Evolutionary conservation across 2,888 invertebrate species (phyloP).

Genomic region (Leptinotarsa rubiginosa): DNA sequence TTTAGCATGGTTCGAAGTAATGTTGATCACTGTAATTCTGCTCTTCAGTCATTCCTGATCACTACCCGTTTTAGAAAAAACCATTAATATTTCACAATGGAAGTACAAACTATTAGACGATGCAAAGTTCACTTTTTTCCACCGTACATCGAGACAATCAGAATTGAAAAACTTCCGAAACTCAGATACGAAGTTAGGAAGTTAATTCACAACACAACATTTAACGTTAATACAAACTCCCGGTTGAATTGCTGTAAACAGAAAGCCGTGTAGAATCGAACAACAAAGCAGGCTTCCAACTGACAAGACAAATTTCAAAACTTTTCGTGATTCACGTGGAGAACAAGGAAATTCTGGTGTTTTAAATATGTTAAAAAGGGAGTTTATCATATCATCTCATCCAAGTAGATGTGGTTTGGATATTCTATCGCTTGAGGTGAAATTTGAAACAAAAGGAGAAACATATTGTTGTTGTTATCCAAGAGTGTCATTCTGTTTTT

Average conservation of each 20-base stretch:
- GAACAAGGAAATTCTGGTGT: constrained; percentile 18
- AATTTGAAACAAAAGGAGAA: not conserved
- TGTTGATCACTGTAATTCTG: no score
- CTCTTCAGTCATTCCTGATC: no score
- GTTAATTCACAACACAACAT: constrained; percentile 32
- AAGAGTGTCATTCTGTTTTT: not conserved
- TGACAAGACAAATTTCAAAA: constrained; percentile 6
- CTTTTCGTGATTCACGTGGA: constrained; percentile 8
- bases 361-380: constrained; percentile 3
- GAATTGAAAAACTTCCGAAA: constrained; percentile 16
- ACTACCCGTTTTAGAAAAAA: no score
- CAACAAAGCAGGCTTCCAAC: constrained; percentile 5
- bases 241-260: constrained; percentile 30
- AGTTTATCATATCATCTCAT: constrained; percentile 16
- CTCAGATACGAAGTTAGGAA: constrained; percentile 23
- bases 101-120: not conserved
- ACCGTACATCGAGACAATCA: constrained; percentile 4
- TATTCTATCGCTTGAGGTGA: not conserved
- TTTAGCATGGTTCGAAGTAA: no score
- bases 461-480: not conserved
- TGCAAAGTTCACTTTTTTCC: constrained; percentile 4
- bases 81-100: no score
- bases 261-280: constrained; percentile 3
- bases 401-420: not conserved
- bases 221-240: constrained; percentile 28